Base-by-base conservation (phyloP, 2,113 vertebrate species). In the Rhizomys pruinosus region DNA sequence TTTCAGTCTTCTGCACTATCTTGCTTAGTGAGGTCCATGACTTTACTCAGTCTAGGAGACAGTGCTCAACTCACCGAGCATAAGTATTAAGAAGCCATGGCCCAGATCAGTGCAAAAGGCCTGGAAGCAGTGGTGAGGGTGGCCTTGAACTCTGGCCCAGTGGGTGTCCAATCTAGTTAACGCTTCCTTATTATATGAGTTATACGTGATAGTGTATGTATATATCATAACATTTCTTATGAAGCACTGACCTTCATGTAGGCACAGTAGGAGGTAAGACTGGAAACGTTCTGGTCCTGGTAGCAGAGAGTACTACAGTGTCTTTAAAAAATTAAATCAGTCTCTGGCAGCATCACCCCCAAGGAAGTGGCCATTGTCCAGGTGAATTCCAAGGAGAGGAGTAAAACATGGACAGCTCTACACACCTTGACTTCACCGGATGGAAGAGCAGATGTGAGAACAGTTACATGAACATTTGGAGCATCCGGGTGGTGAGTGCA, bases 191-290 rank as follows among this genome's bases (percentile, higher is more conserved):
- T 12, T 81, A n/a, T 44, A n/a, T 52, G 25, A n/a, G 10, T n/a
- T 4, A 6, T 32, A 22, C 19, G n/a, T 42, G 4, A 15, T 8
- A 10, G 1, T n/a, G 22, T 29, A 13, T 37, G 6, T 61, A 20
- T 37, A 34, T 47, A 13, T 74, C 34, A 68, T 91, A 93, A 87
- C 23, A 39, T 66, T 92, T 82, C 78, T 81, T 37, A 29, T 92
- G 57, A 96, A 87, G 84, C 16, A 55, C 88, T 42, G 72, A 29
- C 89, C 34, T 92, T 87, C 79, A 81, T 81, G 87, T 92, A 37
- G 87, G 66, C 13, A 29, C 37, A 37, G 32, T 34, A 5, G 59
- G 52, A 79, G 55, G 27, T 84, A 84, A 92, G 44, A 72, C 37
- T 78, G 87, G 59, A 29, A 93, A 74, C 76, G 64, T 20, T 82